Evolutionary conservation across 2,113 vertebrate species (phyloP), one percentile per base, ranked within the genome.

Genomic region (Kryptolebias marmoratus): DNA sequence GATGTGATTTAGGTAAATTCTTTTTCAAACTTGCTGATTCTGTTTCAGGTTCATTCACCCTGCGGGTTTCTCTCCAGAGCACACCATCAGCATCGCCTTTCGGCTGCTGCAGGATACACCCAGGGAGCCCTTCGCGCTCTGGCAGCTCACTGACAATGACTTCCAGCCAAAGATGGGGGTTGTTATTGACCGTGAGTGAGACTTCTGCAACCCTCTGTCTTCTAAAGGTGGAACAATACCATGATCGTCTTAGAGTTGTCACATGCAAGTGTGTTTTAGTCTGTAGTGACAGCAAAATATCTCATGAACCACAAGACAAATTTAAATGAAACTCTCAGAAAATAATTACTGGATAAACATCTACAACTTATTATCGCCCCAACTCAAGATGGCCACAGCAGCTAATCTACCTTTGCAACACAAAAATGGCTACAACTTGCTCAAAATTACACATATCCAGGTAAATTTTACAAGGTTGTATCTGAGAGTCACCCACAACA

Each of bases 151-250:
- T 0, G 94, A 97, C 0, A 93, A 94, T 59, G 95, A 98, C 83
- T 96, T 95, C 90, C 95, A 96, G 92, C 97, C 96, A 0, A 91
- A 95, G 54, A 94, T 97, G 62, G 96, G 97, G 1, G 82, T 99
- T 10, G 94, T 96, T 68, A 90, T 98, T 31, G 94, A 98, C 44
- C 92, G 97, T 98, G 91, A 95, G 96, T 58, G 36, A 39, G n/a
- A n/a, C 48, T n/a, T 55, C 18, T 59, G 53, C 56, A 47, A n/a
- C 12, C 39, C 39, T 42, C 12, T 0, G 2, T 27, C 58, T 30
- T 16, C 36, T 31, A 27, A 48, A 69, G n/a, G 3, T 22, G 5
- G 32, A 45, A 28, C 68, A 11, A 15, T 30, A 47, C 10, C 3
- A 15, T 15, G 27, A 27, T 61, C 22, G 2, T 22, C 2, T 28